Percentiles rank a stretch among this genome's conserved stretches.
These are phyloP conservation scores for Coryphaenoides rupestris DNA, from an alignment of 2,113 vertebrate species.

Conservation along the genomic window DNA sequence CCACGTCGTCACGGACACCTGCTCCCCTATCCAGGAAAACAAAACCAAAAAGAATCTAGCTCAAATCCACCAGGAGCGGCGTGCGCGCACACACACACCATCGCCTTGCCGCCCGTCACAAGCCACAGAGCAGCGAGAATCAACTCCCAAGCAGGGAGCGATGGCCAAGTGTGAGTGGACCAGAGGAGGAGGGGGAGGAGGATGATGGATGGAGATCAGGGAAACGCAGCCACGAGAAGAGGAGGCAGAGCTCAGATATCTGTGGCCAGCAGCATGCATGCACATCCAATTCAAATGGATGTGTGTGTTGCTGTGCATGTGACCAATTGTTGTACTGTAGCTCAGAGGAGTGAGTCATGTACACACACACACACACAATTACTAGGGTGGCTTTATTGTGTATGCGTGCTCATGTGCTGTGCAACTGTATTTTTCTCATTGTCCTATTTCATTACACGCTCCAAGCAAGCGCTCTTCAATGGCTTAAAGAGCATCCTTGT, in stretches of 20 bases:
- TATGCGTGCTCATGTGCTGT: not conserved
- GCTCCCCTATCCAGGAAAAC: constrained; percentile 24
- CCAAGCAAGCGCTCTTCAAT: not conserved
- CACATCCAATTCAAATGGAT: constrained; percentile 46
- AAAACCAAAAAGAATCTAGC: too few species aligned
- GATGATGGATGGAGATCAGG: constrained; percentile 59
- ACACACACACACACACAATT: constrained; percentile 3
- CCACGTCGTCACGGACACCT: not conserved
- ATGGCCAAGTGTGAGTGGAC: constrained; percentile 49
- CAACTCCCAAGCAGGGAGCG: constrained; percentile 40
- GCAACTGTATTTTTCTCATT: not conserved
- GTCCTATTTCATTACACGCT: constrained; percentile 3
- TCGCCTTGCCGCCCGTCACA: constrained; percentile 18
- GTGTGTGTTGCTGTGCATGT: constrained; percentile 39
- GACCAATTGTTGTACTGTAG: constrained; percentile 47
- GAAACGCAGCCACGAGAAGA: constrained; percentile 49
- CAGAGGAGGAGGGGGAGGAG: constrained; percentile 36
- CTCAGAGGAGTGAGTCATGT: constrained; percentile 39
- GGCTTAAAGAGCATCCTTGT: constrained; percentile 4
- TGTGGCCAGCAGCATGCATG: constrained; percentile 36
- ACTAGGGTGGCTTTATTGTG: not conserved
- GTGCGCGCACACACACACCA: constrained; percentile 1
- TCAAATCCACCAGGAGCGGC: constrained; percentile 3
- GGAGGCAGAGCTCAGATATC: constrained; percentile 44
- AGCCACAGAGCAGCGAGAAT: constrained; percentile 31